These are phyloP conservation scores for Perca schrenkii DNA, from an alignment of 2,113 vertebrate species.

Conservation along the genomic window DNA sequence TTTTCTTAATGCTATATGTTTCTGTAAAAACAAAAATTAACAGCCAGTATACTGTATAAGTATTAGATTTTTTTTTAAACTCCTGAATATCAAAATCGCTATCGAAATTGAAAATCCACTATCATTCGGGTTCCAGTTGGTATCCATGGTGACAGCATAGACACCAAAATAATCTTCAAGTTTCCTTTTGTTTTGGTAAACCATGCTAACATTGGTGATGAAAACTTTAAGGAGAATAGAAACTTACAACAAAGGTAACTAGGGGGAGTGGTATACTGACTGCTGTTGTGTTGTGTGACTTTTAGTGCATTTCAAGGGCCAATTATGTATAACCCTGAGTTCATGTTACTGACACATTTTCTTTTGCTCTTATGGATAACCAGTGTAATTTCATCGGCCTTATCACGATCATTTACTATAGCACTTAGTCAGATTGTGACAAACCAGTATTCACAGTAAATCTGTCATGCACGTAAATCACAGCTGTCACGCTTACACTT, in stretches of 20 bases:
- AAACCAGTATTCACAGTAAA: slow-evolving; percentile 41
- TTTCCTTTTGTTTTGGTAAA: background rate
- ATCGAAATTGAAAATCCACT: background rate
- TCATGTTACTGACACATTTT: slow-evolving; percentile 14
- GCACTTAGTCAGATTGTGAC: slow-evolving; percentile 41
- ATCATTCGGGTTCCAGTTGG: background rate
- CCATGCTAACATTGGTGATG: too few relatives aligned
- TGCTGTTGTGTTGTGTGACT: background rate
- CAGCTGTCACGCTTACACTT: slow-evolving; percentile 46
- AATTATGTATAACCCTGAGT: slow-evolving; percentile 3
- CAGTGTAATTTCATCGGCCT: slow-evolving; percentile 31
- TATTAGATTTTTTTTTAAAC: background rate
- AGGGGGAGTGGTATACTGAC: background rate
- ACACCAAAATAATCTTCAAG: background rate
- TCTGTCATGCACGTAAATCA: slow-evolving; percentile 57
- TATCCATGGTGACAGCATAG: background rate
- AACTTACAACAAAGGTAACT: background rate
- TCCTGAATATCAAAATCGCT: background rate
- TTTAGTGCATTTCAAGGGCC: background rate
- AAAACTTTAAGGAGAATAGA: background rate
- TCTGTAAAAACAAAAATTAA: background rate
- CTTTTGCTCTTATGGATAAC: slow-evolving; percentile 25
- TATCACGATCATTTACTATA: slow-evolving; percentile 43
- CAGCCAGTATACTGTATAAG: background rate
- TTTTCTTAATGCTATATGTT: background rate